Conservation (phyloP, 2,113 vertebrate genomes). For the Uria lomvia region DNA sequence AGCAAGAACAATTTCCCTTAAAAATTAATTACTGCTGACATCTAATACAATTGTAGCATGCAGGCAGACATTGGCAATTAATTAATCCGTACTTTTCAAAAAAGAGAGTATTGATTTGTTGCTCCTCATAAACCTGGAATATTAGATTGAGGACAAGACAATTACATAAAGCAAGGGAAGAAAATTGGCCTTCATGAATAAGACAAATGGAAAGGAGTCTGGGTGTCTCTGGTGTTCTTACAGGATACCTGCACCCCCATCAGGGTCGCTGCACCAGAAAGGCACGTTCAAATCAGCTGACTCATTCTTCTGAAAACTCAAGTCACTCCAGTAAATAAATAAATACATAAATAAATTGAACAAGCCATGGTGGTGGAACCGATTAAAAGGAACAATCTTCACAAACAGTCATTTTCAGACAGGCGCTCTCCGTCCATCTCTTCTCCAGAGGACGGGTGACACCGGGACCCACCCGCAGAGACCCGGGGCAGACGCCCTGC, state of each 20-base stretch:
- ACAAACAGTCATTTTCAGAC: neutral
- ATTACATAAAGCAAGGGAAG: slow-evolving; percentile 21
- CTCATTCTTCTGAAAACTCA: neutral
- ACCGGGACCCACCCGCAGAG: neutral
- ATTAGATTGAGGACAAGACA: slow-evolving; percentile 31
- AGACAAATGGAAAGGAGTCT: neutral
- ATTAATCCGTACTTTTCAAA: slow-evolving; percentile 35
- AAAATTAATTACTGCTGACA: slow-evolving; percentile 54
- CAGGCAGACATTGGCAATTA: slow-evolving; percentile 34
- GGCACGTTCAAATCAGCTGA: neutral
- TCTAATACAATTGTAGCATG: slow-evolving; percentile 8
- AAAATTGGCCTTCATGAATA: neutral
- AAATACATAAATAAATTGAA: neutral
- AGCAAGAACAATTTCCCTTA: slow-evolving; percentile 36
- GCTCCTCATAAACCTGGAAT: slow-evolving; percentile 46
- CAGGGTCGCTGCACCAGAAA: neutral
- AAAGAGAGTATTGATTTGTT: slow-evolving; percentile 56
- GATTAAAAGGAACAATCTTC: neutral
- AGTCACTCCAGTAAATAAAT: neutral
- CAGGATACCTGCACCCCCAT: neutral
- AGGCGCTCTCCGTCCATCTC: neutral
- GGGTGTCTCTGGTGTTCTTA: neutral
- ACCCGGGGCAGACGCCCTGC: accelerated
- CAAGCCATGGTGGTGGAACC: accelerated
- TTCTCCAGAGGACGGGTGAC: neutral